Evolutionary conservation across 2,888 invertebrate genomes (phyloP).

Genomic region (Xestoiulus laeticollis): DNA sequence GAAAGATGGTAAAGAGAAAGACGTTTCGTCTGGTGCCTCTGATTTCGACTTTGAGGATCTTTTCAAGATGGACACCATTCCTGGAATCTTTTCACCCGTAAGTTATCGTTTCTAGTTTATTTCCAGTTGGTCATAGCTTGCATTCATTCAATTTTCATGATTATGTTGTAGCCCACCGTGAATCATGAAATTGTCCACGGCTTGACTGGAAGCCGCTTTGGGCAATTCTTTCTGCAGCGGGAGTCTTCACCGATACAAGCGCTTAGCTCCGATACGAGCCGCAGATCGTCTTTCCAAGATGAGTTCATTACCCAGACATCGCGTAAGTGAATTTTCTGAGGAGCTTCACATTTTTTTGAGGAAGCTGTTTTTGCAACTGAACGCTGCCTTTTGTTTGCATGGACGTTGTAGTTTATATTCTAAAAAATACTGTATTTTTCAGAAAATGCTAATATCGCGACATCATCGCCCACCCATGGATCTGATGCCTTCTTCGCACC

Average conservation of each 20-base stretch:
- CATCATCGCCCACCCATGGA: conserved; percentile 65
- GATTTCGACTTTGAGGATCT: conserved; percentile 86
- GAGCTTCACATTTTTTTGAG: neutral
- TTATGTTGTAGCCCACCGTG: neutral
- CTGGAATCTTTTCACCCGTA: conserved; percentile 71
- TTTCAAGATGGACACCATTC: conserved; percentile 80
- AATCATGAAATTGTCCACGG: conserved; percentile 56
- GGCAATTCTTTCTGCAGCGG: conserved; percentile 74
- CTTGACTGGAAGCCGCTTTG: conserved; percentile 68
- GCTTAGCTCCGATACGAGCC: conserved; percentile 63
- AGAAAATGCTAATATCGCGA: conserved; percentile 59
- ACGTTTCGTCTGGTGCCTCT: neutral
- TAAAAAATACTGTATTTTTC: conserved; percentile 44
- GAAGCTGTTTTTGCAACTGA: too few species aligned
- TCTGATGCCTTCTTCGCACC: conserved; percentile 75
- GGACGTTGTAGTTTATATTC: too few species aligned
- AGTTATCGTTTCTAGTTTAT: neutral
- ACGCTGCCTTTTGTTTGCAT: neutral
- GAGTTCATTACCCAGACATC: conserved; percentile 74
- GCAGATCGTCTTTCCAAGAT: conserved; percentile 71
- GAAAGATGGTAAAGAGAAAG: conserved; percentile 50
- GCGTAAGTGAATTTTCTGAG: neutral
- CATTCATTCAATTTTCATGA: neutral
- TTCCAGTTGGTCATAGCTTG: neutral
- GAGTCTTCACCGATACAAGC: conserved; percentile 52